Conservation (phyloP, 2,113 vertebrate species). For the Hirundichthys speculiger region DNA sequence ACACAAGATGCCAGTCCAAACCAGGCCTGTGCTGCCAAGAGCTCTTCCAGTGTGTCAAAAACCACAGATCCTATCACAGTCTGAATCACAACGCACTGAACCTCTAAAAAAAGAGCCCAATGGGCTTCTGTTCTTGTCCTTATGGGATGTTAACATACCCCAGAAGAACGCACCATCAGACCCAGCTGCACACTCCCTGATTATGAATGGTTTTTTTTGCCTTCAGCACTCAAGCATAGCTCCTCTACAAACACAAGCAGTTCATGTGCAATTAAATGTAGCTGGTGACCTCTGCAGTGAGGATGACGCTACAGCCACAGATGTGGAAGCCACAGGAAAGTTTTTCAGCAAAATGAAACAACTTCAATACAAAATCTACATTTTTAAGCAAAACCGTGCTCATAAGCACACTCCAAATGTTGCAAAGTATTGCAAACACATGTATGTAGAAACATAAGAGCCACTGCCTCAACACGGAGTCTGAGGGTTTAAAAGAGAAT, state of each 20-base stretch:
- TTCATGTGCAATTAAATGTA: conserved; percentile 35
- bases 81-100: conserved; percentile 59
- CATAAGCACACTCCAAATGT: neutral
- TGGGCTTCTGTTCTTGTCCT: conserved; percentile 51
- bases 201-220: conserved; percentile 36
- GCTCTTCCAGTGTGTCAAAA: conserved; percentile 38
- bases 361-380: conserved; percentile 3
- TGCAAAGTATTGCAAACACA: conserved; percentile 20
- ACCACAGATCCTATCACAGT: conserved; percentile 31
- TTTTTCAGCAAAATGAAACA: conserved; percentile 25
- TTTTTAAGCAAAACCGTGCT: conserved; percentile 1
- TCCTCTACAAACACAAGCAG: conserved; percentile 34
- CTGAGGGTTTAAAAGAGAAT: conserved; percentile 61
- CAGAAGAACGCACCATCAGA: conserved; percentile 26
- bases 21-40: conserved; percentile 17
- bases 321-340: neutral
- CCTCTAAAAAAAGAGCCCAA: conserved; percentile 52
- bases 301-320: conserved; percentile 21
- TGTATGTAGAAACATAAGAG: neutral
- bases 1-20: conserved; percentile 10
- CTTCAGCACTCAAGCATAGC: conserved; percentile 26
- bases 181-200: conserved; percentile 14
- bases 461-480: conserved; percentile 31
- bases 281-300: conserved; percentile 31
- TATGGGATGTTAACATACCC: conserved; percentile 44